These are phyloP conservation scores for Sebastes dallii DNA, from an alignment of 2,797 vertebrate species.

Conservation along the genomic window DNA sequence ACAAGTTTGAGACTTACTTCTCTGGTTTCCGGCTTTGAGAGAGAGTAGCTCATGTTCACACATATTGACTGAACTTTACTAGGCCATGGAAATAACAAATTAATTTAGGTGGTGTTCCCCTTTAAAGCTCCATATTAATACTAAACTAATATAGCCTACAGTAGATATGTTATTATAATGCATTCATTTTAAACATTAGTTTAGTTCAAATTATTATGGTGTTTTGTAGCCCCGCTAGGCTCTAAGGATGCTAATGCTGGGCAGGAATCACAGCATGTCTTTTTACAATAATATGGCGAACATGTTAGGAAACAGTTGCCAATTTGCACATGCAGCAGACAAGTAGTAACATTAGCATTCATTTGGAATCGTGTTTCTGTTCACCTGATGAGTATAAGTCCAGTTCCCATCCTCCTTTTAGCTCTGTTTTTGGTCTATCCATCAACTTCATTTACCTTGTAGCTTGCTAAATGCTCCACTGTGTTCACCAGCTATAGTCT, in stretches of 20 bases:
- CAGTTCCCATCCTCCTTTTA: neutral
- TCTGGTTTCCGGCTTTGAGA: too few relatives aligned
- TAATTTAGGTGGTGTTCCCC: too few relatives aligned
- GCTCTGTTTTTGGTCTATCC: too few relatives aligned
- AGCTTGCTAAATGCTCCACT: too few relatives aligned
- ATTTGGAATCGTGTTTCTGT: neutral
- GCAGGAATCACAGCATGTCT: neutral
- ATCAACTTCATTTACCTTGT: too few relatives aligned
- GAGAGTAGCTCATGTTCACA: too few relatives aligned
- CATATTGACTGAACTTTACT: too few relatives aligned
- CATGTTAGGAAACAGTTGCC: neutral
- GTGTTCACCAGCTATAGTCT: accelerated
- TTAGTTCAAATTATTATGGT: neutral
- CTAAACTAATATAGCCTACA: neutral
- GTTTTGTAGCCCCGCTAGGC: neutral
- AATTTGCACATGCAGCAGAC: neutral
- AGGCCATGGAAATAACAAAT: too few relatives aligned
- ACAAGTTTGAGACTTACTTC: accelerated
- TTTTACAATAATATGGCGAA: neutral
- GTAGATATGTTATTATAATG: neutral
- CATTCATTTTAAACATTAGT: neutral
- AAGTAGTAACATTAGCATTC: neutral
- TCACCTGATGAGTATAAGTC: neutral
- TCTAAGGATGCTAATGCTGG: neutral
- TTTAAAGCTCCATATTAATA: neutral